phyloP scores from a whole-genome alignment of 1,140 invertebrate genomes.

The Neomicropteryx cornuta region DNA sequence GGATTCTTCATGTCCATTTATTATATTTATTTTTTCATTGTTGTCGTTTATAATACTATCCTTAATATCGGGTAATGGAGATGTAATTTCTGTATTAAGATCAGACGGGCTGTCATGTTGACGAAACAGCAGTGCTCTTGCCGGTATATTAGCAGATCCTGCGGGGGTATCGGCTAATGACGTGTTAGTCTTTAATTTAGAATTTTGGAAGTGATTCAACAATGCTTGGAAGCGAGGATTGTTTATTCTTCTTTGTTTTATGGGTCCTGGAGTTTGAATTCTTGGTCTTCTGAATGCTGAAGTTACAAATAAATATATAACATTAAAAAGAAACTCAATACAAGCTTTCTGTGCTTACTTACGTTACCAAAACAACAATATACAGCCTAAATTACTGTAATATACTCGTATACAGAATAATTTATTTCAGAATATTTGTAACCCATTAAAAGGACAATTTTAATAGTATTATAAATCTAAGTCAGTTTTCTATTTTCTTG shows the following conservation, averaged over 20 bases:
- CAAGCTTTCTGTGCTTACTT: slow-evolving; percentile 2
- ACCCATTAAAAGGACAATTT: not conserved
- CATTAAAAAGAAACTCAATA: not conserved
- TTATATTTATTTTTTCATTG: not conserved
- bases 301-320: slow-evolving; percentile 12
- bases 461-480: not conserved
- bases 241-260: slow-evolving; percentile 19
- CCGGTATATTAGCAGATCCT: slow-evolving; percentile 25
- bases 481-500: not conserved
- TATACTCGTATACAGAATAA: not conserved
- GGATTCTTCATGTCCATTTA: not conserved
- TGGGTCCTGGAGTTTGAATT: slow-evolving; percentile 32
- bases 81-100: not conserved
- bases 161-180: slow-evolving; percentile 20
- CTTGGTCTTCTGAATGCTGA: slow-evolving; percentile 35
- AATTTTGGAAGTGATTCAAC: slow-evolving; percentile 34
- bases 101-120: slow-evolving; percentile 29
- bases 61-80: not conserved
- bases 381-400: not conserved
- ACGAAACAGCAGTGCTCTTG: slow-evolving; percentile 34
- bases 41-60: not conserved
- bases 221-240: slow-evolving; percentile 38
- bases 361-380: not conserved
- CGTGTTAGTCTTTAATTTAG: too few species aligned
- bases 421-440: not conserved